phyloP scores from a whole-genome alignment of 2,797 vertebrate species.

The Peromyscus aztecus region DNA sequence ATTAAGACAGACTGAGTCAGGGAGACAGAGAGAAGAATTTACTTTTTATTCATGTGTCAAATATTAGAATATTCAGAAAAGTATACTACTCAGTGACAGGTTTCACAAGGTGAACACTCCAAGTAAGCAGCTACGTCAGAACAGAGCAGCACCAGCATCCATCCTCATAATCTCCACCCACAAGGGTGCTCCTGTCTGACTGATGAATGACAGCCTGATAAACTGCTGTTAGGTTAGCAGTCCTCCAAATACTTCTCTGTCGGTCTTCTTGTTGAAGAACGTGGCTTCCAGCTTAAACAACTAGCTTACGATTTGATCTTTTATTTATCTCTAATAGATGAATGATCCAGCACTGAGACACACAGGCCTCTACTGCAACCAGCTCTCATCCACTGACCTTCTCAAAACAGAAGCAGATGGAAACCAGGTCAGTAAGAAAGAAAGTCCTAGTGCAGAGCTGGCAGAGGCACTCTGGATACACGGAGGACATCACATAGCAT shows the following conservation, averaged over 20 bases:
- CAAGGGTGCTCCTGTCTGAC: neutral
- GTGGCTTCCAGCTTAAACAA: conserved; percentile 60
- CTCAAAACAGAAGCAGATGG: conserved; percentile 90
- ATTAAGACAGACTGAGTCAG: neutral
- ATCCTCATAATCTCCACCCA: neutral
- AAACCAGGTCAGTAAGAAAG: conserved; percentile 90
- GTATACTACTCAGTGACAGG: neutral
- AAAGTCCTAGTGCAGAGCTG: conserved; percentile 70
- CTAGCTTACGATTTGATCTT: conserved; percentile 65
- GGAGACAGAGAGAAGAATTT: neutral
- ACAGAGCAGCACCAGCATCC: neutral
- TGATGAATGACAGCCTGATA: neutral
- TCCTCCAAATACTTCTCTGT: conserved; percentile 24
- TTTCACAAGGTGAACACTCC: conserved; percentile 31
- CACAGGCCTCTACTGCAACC: conserved; percentile 89
- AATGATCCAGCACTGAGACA: conserved; percentile 88
- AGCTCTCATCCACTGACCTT: conserved; percentile 89
- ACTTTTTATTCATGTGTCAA: conserved; percentile 38
- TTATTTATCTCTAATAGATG: conserved; percentile 82
- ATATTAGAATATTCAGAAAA: conserved; percentile 52
- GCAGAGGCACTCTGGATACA: conserved; percentile 46
- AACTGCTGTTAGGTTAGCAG: conserved; percentile 24
- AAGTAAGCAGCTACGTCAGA: neutral
- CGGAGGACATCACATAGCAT: neutral
- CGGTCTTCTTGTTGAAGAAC: conserved; percentile 55